A percentile compares a stretch with the other conserved stretches of the same genome.
These are phyloP conservation scores for Anneissia japonica DNA, from an alignment of 35 echinoderm and acorn worm genomes.

Conservation along the genomic window DNA sequence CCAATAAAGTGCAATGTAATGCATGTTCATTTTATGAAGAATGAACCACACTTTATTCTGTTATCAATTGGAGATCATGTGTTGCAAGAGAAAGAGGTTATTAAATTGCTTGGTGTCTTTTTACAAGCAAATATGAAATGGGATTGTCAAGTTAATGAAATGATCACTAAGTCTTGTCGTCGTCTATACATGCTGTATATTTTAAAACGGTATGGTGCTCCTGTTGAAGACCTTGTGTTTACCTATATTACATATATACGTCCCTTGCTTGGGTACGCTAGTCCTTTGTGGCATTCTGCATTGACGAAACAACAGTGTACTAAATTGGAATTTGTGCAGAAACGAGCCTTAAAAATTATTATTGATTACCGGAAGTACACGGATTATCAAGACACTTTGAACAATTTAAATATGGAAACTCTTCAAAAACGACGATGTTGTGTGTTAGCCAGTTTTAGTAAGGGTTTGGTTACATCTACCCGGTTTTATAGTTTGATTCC, in stretches of 20 bases:
- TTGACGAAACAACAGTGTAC: background rate
- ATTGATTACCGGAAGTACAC: background rate
- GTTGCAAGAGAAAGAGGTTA: background rate
- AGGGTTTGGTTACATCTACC: background rate
- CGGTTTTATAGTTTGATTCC: background rate
- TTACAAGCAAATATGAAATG: background rate
- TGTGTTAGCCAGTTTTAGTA: background rate
- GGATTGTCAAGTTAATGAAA: background rate
- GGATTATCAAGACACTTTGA: background rate
- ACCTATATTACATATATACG: background rate
- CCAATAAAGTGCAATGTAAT: slow-evolving; percentile 6
- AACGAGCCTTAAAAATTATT: background rate
- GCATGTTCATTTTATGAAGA: slow-evolving; percentile 1
- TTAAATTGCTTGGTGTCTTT: slow-evolving; percentile 2
- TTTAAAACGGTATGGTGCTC: background rate
- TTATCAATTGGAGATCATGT: background rate
- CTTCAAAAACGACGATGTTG: background rate
- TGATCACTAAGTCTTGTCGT: background rate
- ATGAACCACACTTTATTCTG: background rate
- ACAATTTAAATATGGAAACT: background rate
- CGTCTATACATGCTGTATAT: background rate
- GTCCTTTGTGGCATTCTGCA: background rate
- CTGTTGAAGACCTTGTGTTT: background rate
- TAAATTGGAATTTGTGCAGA: background rate
- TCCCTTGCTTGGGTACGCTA: background rate